Evolutionary conservation across 2,888 invertebrate species (phyloP).

Genomic region (Pimpla rufipes): DNA sequence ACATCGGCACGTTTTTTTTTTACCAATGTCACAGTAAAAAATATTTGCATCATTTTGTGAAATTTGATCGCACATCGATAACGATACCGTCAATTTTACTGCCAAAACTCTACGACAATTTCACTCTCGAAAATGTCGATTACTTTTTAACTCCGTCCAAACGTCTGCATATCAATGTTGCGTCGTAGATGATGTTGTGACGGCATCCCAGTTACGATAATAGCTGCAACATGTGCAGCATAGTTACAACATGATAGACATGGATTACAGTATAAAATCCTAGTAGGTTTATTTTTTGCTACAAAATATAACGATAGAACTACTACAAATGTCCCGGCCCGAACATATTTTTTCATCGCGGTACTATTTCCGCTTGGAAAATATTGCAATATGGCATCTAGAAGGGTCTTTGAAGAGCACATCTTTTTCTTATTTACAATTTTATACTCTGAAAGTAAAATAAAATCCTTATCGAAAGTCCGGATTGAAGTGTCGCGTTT

Average conservation of each 20-base stretch:
- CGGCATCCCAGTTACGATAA: too few species aligned
- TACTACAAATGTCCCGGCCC: neutral
- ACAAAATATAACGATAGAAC: neutral
- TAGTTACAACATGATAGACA: neutral
- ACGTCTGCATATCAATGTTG: neutral
- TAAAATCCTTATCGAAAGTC: too few species aligned
- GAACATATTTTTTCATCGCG: neutral
- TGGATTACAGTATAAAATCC: neutral
- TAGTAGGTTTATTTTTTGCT: neutral
- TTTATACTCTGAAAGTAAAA: too few species aligned
- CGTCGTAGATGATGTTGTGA: neutral
- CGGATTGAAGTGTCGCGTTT: too few species aligned
- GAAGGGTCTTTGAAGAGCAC: too few species aligned
- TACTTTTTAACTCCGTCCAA: neutral
- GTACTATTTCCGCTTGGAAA: too few species aligned
- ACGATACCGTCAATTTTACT: too few species aligned
- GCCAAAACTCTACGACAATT: neutral
- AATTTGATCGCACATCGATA: neutral
- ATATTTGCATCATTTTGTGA: slow-evolving; percentile 16
- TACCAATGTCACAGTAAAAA: neutral
- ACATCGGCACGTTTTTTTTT: slow-evolving; percentile 36
- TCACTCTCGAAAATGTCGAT: too few species aligned
- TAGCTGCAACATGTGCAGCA: neutral
- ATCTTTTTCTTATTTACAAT: too few species aligned
- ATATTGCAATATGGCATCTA: too few species aligned